Evolutionary conservation across 2,797 vertebrate genomes (phyloP).

Genomic region (Tinamus major): DNA sequence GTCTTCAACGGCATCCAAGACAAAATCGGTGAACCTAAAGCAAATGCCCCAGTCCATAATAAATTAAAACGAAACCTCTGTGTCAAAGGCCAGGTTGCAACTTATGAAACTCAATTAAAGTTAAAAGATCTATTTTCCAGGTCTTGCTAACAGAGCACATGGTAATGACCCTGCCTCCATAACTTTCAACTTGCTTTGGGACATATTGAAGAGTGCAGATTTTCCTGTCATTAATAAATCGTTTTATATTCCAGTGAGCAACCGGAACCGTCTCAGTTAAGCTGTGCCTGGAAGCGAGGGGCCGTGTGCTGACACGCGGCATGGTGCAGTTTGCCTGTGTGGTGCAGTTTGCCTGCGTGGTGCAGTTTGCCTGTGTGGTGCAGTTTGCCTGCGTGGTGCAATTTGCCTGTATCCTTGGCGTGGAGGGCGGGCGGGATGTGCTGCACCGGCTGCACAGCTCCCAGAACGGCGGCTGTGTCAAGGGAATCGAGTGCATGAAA

Average conservation of each 20-base stretch:
- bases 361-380: no score
- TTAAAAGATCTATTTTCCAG: constrained; percentile 67
- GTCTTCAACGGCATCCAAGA: not conserved
- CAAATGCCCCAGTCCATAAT: not conserved
- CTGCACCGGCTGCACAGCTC: no score
- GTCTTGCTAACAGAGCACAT: constrained; percentile 5
- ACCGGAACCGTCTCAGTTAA: not conserved
- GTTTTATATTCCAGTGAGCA: not conserved
- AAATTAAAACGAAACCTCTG: constrained; percentile 36
- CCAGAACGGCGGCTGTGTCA: no score
- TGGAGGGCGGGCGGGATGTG: no score
- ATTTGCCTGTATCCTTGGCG: no score
- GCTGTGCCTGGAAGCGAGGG: not conserved
- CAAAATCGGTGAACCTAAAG: not conserved
- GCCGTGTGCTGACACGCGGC: not conserved
- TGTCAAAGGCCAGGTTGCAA: constrained; percentile 45
- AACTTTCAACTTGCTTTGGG: constrained; percentile 44
- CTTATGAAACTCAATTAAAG: constrained; percentile 68
- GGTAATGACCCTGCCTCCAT: constrained; percentile 43
- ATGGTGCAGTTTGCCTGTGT: no score
- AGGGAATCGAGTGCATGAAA: not conserved
- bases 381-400: not conserved
- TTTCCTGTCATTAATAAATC: constrained; percentile 34
- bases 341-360: not conserved
- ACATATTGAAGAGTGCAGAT: constrained; percentile 23